Base-by-base conservation (phyloP, 2,888 invertebrate genomes). In the Aricia artaxerxes region DNA sequence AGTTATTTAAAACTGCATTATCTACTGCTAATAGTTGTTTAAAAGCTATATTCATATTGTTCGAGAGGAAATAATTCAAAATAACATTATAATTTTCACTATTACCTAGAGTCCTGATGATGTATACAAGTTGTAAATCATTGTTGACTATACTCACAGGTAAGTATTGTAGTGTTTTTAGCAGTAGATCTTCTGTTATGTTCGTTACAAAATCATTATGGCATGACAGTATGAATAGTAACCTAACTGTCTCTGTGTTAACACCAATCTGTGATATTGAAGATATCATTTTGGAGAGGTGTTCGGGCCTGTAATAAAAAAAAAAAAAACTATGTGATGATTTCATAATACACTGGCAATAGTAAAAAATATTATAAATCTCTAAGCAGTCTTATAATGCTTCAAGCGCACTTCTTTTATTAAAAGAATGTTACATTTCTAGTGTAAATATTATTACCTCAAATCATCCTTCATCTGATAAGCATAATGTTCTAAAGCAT, bases 211-310 rank as follows among this genome's bases (percentile, higher is more conserved):
- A 92, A 40, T 87, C 81, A 1, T 81, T 80, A 81, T 92, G 91
- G 80, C 93, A 93, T 0, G 92, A 91, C 0, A 92, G 75, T 3
- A 88, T 84, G 84, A 88, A 93, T 4, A 90, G 84, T 0, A 94
- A 85, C 1, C 87, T 87, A 2, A 84, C 79, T 16, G 88, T 82
- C 0, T 83, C 80, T 38, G 81, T 75, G 1, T 84, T 84, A 0
- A 85, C 69, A 1, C 86, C 82, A 0, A 84, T 61, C 13, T 82
- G 83, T 11, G 86, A 81, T 4, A 89, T 75, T 0, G 83, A 83
- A 60, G 83, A 77, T 1, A 90, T 76, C 0, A 91, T 84, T 80
- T 83, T 86, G 0, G 83, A 80, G 0, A 91, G 79, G 72, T 90
- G 84, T 24, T 91, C 90, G 1, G 80, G 53, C 24, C 93, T 94